A percentile compares a stretch with the other conserved stretches of the same genome.
These are phyloP conservation scores for Dendrolimus pini DNA, from an alignment of 2,888 invertebrate genomes.

Conservation along the genomic window DNA sequence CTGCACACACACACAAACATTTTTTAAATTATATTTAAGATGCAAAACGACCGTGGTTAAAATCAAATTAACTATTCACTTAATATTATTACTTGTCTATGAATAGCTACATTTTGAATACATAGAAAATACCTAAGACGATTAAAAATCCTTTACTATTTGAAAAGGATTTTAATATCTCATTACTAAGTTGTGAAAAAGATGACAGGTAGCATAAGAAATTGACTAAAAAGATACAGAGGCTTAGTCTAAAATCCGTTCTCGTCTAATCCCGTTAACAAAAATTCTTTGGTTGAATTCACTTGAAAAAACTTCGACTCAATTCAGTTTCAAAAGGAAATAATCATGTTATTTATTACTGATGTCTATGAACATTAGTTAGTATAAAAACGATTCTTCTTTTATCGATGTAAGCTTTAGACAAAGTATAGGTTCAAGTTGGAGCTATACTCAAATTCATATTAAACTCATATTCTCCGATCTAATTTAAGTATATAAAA, in stretches of 20 bases:
- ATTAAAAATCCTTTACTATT: neutral
- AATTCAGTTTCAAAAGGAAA: constrained; percentile 61
- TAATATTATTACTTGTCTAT: no score
- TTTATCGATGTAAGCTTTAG: neutral
- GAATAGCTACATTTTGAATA: no score
- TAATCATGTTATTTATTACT: constrained; percentile 73
- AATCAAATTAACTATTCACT: no score
- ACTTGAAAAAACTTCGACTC: constrained; percentile 39
- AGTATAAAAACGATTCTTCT: neutral
- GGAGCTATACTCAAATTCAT: no score
- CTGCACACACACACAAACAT: no score
- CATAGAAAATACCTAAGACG: no score
- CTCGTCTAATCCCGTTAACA: constrained; percentile 50
- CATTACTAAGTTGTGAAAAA: constrained; percentile 5
- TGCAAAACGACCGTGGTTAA: no score
- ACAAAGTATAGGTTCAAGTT: no score
- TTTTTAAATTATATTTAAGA: no score
- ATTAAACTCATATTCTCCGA: no score
- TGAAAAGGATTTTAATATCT: no score
- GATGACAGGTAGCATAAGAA: constrained; percentile 23
- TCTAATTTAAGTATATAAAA: no score
- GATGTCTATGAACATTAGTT: constrained; percentile 38
- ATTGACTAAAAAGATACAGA: constrained; percentile 12
- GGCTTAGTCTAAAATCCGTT: constrained; percentile 10
- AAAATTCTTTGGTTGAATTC: constrained; percentile 48